Evolutionary conservation across 2,888 invertebrate species (phyloP).

Genomic region (Ctenicera cuprea): DNA sequence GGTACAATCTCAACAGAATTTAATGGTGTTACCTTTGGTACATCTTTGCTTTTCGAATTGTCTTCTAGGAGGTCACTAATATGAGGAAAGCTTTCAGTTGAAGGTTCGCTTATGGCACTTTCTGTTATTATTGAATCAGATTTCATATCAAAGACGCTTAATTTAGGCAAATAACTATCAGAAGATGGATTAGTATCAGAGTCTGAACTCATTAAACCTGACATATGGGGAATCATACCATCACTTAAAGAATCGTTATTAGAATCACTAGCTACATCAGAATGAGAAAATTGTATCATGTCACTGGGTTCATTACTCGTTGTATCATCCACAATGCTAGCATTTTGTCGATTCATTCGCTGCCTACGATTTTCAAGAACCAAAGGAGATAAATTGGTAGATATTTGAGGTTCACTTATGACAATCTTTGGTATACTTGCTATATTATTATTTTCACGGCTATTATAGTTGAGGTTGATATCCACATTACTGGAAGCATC

Average conservation of each 20-base stretch:
- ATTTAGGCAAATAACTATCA: slow-evolving; percentile 50
- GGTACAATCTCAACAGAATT: slow-evolving; percentile 45
- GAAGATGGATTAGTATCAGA: neutral
- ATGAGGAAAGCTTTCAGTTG: slow-evolving; percentile 21
- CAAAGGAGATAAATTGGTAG: slow-evolving; percentile 42
- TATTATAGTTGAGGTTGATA: slow-evolving; percentile 27
- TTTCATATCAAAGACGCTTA: slow-evolving; percentile 51
- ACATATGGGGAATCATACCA: slow-evolving; percentile 28
- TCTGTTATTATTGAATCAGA: slow-evolving; percentile 25
- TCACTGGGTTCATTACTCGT: slow-evolving; percentile 47
- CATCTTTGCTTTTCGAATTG: neutral
- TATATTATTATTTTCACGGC: neutral
- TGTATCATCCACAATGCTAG: neutral
- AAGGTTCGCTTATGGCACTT: slow-evolving; percentile 51
- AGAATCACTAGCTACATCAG: slow-evolving; percentile 36
- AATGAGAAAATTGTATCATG: slow-evolving; percentile 60
- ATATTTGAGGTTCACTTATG: slow-evolving; percentile 55
- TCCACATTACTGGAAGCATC: neutral
- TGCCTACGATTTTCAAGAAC: slow-evolving; percentile 53
- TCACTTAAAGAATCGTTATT: slow-evolving; percentile 46
- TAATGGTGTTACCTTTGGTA: neutral
- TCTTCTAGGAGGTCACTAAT: slow-evolving; percentile 26
- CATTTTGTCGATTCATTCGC: slow-evolving; percentile 40
- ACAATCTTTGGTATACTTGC: slow-evolving; percentile 62
- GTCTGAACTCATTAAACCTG: slow-evolving; percentile 28